phyloP scores from a whole-genome alignment of 1,140 invertebrate species.

The Xylocopa sonorina region DNA sequence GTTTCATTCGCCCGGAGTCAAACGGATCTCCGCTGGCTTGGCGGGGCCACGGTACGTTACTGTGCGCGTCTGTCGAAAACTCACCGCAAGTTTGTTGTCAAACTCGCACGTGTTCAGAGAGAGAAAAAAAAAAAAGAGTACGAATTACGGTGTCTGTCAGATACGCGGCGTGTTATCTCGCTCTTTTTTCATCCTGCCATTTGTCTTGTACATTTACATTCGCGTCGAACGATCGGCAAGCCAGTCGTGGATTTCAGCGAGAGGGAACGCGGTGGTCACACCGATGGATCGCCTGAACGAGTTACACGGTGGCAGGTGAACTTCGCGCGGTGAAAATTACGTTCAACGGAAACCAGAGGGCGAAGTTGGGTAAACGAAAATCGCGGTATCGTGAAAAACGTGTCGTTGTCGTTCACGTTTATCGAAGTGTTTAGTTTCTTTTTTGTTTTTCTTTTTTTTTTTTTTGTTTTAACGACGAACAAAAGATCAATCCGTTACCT shows the following conservation, averaged over 20 bases:
- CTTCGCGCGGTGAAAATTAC: too few species aligned
- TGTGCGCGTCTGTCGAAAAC: conserved; percentile 71
- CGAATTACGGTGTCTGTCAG: conserved; percentile 29
- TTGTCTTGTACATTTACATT: background rate
- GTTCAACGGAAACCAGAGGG: too few species aligned
- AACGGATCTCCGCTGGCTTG: conserved; percentile 30
- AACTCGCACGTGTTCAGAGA: conserved; percentile 74
- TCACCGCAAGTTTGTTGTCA: conserved; percentile 73
- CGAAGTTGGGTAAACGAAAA: too few species aligned
- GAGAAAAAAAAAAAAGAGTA: too few species aligned
- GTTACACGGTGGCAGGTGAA: background rate
- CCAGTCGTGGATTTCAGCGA: background rate
- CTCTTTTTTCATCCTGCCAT: background rate
- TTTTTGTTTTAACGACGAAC: too few species aligned
- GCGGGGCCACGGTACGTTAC: conserved; percentile 50
- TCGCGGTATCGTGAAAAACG: too few species aligned
- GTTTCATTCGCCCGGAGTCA: background rate
- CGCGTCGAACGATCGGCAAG: background rate
- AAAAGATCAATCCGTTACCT: conserved; percentile 6
- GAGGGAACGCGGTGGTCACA: background rate
- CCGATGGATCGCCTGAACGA: too few species aligned
- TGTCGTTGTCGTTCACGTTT: too few species aligned
- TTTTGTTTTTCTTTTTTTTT: too few species aligned
- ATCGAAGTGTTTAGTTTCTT: too few species aligned
- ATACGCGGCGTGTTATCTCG: background rate